Evolutionary conservation across 1,140 invertebrate species (phyloP), one percentile per base, ranked within the genome.

Genomic region (Drosophila sp.): DNA sequence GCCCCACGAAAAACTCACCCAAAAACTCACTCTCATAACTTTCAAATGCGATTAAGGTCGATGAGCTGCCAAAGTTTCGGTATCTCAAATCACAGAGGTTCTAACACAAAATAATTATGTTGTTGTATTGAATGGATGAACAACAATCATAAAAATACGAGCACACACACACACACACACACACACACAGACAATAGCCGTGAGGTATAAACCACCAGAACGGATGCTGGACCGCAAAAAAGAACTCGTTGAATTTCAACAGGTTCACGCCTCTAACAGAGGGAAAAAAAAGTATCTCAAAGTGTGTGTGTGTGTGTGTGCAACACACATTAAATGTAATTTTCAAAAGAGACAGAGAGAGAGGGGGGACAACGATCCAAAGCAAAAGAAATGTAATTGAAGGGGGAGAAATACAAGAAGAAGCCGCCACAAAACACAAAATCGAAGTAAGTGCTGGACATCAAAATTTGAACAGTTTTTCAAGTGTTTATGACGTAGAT

Each of bases 11-110:
- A 33, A 83, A 74, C 60, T 70, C 66, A 44, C 55, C 50, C 27
- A 30, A 17, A 40, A 27, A 63, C 29, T 41, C 44, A 56, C 54
- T 67, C 41, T 58, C 70, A 78, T 71, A 83, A 89, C 79, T 87
- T 87, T 89, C 83, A 65, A 83, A 83, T 77, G 79, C 70, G 76
- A 87, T 87, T 87, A 89, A 70, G 84, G 84, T 79, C 83, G 76
- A 85, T 65, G 61, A 71, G 74, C 66, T 68, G 81, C 64, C 69
- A 73, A 80, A 47, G 54, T n/a, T 56, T 55, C 1, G 11, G 10
- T 58, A 61, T 70, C 75, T 67, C 44, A 47, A 66, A 86, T 75
- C 78, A 74, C 74, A 85, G 78, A 86, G 75, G 70, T 86, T 86
- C 82, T 86, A 86, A 70, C 69, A 79, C 66, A 72, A 65, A 66